phyloP scores from a whole-genome alignment of 2,113 vertebrate species.

The Anarhynchus alexandrinus region DNA sequence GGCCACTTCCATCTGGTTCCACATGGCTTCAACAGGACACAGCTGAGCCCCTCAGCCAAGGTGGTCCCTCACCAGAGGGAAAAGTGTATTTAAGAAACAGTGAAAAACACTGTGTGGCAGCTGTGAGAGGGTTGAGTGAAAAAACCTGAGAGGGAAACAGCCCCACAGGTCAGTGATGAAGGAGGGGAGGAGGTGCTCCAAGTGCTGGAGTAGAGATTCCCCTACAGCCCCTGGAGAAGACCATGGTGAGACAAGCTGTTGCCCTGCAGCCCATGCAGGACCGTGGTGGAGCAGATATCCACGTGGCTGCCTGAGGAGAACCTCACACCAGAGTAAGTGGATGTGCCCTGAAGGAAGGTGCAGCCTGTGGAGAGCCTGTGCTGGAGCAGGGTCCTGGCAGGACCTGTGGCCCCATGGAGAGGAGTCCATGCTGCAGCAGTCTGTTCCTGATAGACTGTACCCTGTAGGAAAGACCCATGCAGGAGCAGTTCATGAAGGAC shows the following conservation, averaged over 20 bases:
- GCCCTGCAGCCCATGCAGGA: neutral
- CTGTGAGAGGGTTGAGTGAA: neutral
- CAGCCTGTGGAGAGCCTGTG: neutral
- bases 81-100: neutral
- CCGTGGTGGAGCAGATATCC: neutral
- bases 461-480: neutral
- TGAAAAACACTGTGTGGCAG: neutral
- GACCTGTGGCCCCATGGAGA: neutral
- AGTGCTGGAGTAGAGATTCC: neutral
- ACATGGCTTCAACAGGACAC: neutral
- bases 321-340: neutral
- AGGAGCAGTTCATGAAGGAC: neutral
- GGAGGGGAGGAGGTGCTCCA: neutral
- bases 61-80: neutral
- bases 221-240: neutral
- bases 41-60: neutral
- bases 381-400: neutral
- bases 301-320: rapidly evolving
- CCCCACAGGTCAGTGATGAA: neutral
- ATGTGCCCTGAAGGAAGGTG: neutral
- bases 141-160: neutral
- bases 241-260: neutral
- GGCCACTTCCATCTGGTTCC: neutral
- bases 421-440: rapidly evolving
- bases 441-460: neutral